Percentiles rank a stretch among this genome's conserved stretches.
phyloP scores from a whole-genome alignment of 2,888 invertebrate species.

The Cybosia mesomella region DNA sequence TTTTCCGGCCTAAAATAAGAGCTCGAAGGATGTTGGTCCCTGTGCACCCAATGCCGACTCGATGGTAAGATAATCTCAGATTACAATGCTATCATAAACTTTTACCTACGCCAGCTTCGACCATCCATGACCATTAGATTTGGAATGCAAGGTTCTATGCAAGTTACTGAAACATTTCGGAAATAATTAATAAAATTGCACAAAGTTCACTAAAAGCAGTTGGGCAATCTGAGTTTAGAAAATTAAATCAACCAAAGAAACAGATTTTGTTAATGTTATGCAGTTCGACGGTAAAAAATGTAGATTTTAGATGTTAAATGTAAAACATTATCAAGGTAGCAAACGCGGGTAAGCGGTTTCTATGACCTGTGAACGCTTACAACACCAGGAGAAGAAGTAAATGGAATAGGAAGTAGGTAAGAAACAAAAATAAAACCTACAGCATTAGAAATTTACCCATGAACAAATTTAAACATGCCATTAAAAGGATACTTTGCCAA shows the following conservation, averaged over 20 bases:
- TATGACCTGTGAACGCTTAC: neutral
- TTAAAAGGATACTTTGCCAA: too few relatives aligned
- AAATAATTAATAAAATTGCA: constrained; percentile 3
- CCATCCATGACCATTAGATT: neutral
- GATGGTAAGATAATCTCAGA: neutral
- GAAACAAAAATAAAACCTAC: neutral
- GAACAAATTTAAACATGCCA: neutral
- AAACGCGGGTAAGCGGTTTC: neutral
- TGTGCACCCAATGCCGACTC: neutral
- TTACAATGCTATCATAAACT: neutral
- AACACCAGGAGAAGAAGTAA: neutral
- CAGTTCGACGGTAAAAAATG: neutral
- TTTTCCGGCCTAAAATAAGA: too few relatives aligned
- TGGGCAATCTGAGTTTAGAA: neutral
- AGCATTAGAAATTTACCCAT: neutral
- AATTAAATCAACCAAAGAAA: neutral
- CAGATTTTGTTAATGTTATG: neutral
- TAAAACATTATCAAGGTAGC: neutral
- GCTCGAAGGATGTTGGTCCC: neutral
- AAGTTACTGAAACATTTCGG: constrained; percentile 8
- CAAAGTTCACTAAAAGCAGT: neutral
- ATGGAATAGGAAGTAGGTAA: neutral
- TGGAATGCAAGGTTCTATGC: constrained; percentile 13
- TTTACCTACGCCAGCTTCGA: neutral
- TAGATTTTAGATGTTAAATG: constrained; percentile 3